phyloP scores from a whole-genome alignment of 2,888 invertebrate species.

The Margaritifera margaritifera region DNA sequence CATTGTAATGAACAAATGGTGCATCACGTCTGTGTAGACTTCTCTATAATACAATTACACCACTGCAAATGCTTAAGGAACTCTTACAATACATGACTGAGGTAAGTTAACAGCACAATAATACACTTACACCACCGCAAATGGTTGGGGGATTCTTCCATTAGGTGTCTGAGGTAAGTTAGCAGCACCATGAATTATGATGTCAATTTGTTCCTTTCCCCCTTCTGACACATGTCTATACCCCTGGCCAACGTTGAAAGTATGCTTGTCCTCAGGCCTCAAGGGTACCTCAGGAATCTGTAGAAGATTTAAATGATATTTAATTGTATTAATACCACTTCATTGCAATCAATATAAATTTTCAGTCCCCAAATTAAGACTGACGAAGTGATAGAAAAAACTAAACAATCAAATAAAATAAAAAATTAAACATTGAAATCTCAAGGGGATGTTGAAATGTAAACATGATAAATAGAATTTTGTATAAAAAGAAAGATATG shows the following conservation, averaged over 20 bases:
- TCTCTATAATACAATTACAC: no score
- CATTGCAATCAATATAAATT: background rate
- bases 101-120: no score
- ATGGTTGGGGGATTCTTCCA: conserved; percentile 59
- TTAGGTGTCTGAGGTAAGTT: conserved; percentile 56
- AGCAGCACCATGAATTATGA: conserved; percentile 65
- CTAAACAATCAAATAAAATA: background rate
- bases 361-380: no score
- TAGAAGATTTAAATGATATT: background rate
- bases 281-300: conserved; percentile 57
- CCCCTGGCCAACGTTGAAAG: conserved; percentile 39
- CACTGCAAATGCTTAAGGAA: no score
- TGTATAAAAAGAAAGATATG: background rate
- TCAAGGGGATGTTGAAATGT: no score
- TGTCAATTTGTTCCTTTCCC: conserved; percentile 62
- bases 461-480: background rate
- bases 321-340: background rate
- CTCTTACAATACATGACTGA: no score
- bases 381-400: background rate
- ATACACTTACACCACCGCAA: conserved; percentile 55
- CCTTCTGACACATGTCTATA: conserved; percentile 60
- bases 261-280: conserved; percentile 41
- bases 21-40: no score
- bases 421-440: no score
- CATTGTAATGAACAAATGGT: no score